Evolutionary conservation across 2,113 vertebrate species (phyloP).

Genomic region (Rhea pennata): DNA sequence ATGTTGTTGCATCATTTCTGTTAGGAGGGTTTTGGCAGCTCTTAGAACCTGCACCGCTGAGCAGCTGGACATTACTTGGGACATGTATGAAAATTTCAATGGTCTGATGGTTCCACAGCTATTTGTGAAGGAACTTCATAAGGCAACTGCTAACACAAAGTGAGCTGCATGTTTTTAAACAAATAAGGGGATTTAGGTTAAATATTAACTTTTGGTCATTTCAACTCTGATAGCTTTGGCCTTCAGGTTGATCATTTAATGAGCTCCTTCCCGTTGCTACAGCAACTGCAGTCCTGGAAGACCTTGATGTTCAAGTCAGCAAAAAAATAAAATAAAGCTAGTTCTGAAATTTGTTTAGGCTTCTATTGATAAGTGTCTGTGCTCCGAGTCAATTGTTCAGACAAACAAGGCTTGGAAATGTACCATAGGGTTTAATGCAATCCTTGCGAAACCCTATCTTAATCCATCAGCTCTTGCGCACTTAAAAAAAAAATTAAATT

Average conservation of each 20-base stretch:
- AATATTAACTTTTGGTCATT: constrained; percentile 76
- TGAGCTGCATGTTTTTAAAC: constrained; percentile 48
- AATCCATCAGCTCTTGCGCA: neutral
- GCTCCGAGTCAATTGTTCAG: constrained; percentile 63
- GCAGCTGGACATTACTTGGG: neutral
- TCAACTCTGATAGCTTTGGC: constrained; percentile 67
- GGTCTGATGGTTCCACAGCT: neutral
- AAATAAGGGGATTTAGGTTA: constrained; percentile 68
- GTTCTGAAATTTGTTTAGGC: constrained; percentile 66
- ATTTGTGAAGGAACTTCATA: neutral
- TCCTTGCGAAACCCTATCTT: constrained; percentile 27
- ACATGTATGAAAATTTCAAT: neutral
- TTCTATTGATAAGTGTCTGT: constrained; percentile 63
- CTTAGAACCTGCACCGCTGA: neutral
- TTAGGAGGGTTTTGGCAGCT: neutral
- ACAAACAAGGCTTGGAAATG: constrained; percentile 66
- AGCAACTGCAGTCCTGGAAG: constrained; percentile 63
- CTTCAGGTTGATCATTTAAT: constrained; percentile 77
- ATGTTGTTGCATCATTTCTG: neutral
- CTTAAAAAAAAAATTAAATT: neutral
- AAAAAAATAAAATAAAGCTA: constrained; percentile 11
- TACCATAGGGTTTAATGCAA: constrained; percentile 45
- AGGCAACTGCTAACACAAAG: constrained; percentile 18
- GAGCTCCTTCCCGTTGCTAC: constrained; percentile 64
- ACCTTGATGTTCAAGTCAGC: constrained; percentile 70